A percentile compares a stretch with the other conserved stretches of the same genome.
Conservation (phyloP, 1,140 invertebrate species). For the Leucophenga varia region DNA sequence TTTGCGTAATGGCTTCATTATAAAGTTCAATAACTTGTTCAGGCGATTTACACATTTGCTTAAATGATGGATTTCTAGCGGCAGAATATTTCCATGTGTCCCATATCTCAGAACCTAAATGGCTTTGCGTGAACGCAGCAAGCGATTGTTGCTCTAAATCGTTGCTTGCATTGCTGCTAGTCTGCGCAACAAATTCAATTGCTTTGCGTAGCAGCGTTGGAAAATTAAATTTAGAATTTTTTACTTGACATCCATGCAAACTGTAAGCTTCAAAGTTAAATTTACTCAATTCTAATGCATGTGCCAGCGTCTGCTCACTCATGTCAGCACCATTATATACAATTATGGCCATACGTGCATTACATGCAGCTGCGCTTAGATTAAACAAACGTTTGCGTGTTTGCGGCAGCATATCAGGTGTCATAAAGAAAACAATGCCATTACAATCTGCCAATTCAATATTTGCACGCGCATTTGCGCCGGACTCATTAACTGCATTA, state of each 20-base stretch:
- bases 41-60: constrained; percentile 59
- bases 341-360: constrained; percentile 12
- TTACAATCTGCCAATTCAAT: constrained; percentile 23
- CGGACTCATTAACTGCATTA: not conserved
- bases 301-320: constrained; percentile 4
- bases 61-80: constrained; percentile 58
- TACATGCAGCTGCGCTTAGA: not conserved
- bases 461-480: not conserved
- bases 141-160: constrained; percentile 23
- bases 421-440: constrained; percentile 32
- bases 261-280: constrained; percentile 16
- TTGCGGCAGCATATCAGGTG: constrained; percentile 9
- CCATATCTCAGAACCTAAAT: constrained; percentile 63
- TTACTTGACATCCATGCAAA: constrained; percentile 11
- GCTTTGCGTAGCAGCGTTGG: constrained; percentile 19
- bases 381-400: constrained; percentile 8
- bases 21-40: constrained; percentile 65
- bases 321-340: constrained; percentile 27
- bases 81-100: constrained; percentile 60
- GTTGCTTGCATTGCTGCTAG: not conserved
- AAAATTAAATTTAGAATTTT: constrained; percentile 18
- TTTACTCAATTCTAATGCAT: constrained; percentile 26
- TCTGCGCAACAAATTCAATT: constrained; percentile 27
- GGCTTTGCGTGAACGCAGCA: constrained; percentile 35
- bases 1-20: constrained; percentile 65